Evolutionary conservation across 2,888 invertebrate genomes (phyloP).

Genomic region (Watsonalla cultraria): DNA sequence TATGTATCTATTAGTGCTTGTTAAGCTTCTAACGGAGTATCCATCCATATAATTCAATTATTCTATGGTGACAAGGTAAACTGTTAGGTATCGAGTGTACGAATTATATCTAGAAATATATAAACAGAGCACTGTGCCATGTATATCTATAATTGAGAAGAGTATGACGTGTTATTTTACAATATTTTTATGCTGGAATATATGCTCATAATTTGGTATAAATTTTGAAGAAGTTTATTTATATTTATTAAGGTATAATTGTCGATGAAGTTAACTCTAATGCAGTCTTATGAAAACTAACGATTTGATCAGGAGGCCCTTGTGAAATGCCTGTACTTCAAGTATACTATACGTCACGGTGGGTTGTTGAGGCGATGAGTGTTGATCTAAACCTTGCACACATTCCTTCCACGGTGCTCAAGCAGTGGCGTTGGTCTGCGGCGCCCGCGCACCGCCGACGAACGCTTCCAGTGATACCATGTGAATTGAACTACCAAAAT

Average conservation of each 20-base stretch:
- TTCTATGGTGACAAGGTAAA: conserved; percentile 77
- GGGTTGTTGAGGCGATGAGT: conserved; percentile 18
- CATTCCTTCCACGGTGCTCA: conserved; percentile 86
- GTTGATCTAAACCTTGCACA: conserved; percentile 65
- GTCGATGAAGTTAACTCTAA: conserved; percentile 49
- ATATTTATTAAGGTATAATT: conserved; percentile 65
- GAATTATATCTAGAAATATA: conserved; percentile 58
- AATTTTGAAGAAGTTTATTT: conserved; percentile 75
- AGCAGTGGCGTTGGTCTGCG: conserved; percentile 52
- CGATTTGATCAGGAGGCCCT: conserved; percentile 27
- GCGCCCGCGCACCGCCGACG: conserved; percentile 9
- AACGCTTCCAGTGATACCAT: conserved; percentile 53
- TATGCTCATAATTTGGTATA: conserved; percentile 76
- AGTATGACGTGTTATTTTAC: conserved; percentile 66
- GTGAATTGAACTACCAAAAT: conserved; percentile 64
- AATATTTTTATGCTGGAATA: conserved; percentile 74
- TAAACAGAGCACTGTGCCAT: conserved; percentile 75
- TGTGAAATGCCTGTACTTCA: conserved; percentile 8
- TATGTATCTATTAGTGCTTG: conserved; percentile 52
- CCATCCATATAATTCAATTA: conserved; percentile 78
- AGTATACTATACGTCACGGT: conserved; percentile 4
- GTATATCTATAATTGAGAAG: conserved; percentile 68
- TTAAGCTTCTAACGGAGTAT: conserved; percentile 72
- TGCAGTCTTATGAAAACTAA: conserved; percentile 57
- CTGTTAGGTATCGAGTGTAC: conserved; percentile 66